Evolutionary conservation across 2,888 invertebrate genomes (phyloP).

Genomic region (Pandemis heparana): DNA sequence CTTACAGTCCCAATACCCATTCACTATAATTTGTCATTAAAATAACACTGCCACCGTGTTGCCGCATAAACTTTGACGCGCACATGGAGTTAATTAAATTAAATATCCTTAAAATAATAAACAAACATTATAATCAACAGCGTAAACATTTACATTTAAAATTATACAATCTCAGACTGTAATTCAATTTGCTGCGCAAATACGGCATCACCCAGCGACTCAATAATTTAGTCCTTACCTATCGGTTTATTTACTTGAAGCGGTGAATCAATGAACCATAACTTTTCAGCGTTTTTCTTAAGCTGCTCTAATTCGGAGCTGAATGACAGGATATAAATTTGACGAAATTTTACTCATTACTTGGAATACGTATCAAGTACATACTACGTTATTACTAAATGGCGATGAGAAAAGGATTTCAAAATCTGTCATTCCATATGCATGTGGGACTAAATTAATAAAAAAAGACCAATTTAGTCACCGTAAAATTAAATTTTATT

Average conservation of each 20-base stretch:
- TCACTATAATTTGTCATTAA: background rate
- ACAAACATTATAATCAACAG: slow-evolving; percentile 60
- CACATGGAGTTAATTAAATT: slow-evolving; percentile 41
- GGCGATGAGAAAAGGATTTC: too few relatives aligned
- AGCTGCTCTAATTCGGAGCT: background rate
- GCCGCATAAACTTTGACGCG: background rate
- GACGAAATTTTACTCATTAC: background rate
- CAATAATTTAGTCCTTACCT: slow-evolving; percentile 58
- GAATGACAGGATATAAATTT: background rate
- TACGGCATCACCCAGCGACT: slow-evolving; percentile 53
- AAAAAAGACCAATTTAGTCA: too few relatives aligned
- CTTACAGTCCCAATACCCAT: too few relatives aligned
- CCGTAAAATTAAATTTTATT: too few relatives aligned
- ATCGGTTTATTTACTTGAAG: slow-evolving; percentile 53
- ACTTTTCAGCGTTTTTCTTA: slow-evolving; percentile 16
- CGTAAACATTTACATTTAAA: slow-evolving; percentile 65
- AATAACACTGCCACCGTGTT: background rate
- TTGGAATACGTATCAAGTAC: too few relatives aligned
- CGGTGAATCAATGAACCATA: slow-evolving; percentile 44
- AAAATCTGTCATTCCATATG: too few relatives aligned
- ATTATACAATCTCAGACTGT: slow-evolving; percentile 66
- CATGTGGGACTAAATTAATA: too few relatives aligned
- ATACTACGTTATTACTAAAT: too few relatives aligned
- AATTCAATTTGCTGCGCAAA: slow-evolving; percentile 71
- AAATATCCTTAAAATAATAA: slow-evolving; percentile 48